Evolutionary conservation across 2,113 vertebrate genomes (phyloP).

Genomic region (Percina caprodes): DNA sequence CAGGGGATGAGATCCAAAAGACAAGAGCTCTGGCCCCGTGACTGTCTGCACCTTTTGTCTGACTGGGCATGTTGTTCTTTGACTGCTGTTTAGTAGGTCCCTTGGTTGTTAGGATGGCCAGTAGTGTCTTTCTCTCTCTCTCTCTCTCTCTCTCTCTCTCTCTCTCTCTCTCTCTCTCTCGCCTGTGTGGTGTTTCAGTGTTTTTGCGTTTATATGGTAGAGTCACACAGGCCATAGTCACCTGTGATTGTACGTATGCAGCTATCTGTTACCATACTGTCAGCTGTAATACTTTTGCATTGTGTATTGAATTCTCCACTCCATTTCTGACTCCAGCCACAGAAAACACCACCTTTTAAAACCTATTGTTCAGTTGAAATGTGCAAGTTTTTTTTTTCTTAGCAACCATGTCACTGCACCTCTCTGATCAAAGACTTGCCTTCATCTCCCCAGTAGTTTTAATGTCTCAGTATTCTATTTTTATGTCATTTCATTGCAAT

Average conservation of each 20-base stretch:
- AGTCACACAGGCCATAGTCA: neutral
- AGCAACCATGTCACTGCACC: neutral
- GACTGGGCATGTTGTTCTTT: slow-evolving; percentile 35
- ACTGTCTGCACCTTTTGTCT: slow-evolving; percentile 15
- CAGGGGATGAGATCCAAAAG: neutral
- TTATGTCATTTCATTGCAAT: slow-evolving; percentile 61
- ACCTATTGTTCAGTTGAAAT: slow-evolving; percentile 1
- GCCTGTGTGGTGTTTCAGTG: no score
- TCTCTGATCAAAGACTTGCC: neutral
- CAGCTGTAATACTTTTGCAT: no score
- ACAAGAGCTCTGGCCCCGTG: neutral
- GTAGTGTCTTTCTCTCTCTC: slow-evolving; percentile 4
- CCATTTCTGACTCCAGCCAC: no score
- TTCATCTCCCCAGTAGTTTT: slow-evolving; percentile 13
- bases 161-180: neutral
- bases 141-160: neutral
- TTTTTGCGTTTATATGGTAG: no score
- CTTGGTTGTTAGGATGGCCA: slow-evolving; percentile 10
- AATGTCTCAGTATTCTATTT: slow-evolving; percentile 7
- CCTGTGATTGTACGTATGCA: neutral
- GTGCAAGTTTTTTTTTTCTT: neutral
- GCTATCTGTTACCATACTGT: slow-evolving; percentile 6
- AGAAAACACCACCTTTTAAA: neutral
- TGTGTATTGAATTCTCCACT: no score
- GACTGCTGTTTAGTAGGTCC: slow-evolving; percentile 45